Base-by-base conservation (phyloP, 37 sponge, comb jelly and placozoan genomes). In the Amphimedon queenslandica region DNA sequence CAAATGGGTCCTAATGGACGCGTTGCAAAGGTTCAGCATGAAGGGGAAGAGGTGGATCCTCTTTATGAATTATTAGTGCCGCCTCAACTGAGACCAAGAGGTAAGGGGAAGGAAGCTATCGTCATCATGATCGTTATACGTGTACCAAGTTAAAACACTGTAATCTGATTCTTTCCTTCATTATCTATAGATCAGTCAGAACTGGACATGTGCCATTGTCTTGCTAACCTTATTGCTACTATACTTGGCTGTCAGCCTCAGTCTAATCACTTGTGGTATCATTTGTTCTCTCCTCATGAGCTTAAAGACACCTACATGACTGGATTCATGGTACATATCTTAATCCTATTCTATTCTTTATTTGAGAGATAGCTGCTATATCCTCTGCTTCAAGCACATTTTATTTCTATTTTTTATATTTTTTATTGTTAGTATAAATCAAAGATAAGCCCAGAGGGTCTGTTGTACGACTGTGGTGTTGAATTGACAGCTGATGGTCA, bases 401-500 rank as follows among this genome's bases (percentile, higher is more conserved):
- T 18, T 47, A 8, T 47, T 5, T 66, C 36, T 66, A 37, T 66
- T 34, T 66, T 11, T 31, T n/a, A 13, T 38, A 16, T 66, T 4
- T 66, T 13, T 38, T 66, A 8, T n/a, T 47, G 58, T 3, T 63
- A 92, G 84, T 89, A 89, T 68, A 37, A 76, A 47, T 39, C 42
- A 47, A 87, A 82, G 23, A 87, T 91, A 57, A 70, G 63, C 36
- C 64, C 24, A 1, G 83, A 77, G 4, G 88, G 84, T 61, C 57
- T 83, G 4, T 60, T 74, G 51, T 83, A 80, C 65, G 88, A 92
- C 81, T 87, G 88, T 70, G 84, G 84, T 25, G 80, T 85, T 16
- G 92, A 92, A 68, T 75, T 94, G 51, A 79, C 83, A 31, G 79
- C 77, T 23, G 95, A 95, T 18, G 96, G 96, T 2, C 57, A 82